A percentile compares a stretch with the other conserved stretches of the same genome.
Conservation (phyloP, 2,113 vertebrate species). For the Pseudorectes ferrugineus region DNA sequence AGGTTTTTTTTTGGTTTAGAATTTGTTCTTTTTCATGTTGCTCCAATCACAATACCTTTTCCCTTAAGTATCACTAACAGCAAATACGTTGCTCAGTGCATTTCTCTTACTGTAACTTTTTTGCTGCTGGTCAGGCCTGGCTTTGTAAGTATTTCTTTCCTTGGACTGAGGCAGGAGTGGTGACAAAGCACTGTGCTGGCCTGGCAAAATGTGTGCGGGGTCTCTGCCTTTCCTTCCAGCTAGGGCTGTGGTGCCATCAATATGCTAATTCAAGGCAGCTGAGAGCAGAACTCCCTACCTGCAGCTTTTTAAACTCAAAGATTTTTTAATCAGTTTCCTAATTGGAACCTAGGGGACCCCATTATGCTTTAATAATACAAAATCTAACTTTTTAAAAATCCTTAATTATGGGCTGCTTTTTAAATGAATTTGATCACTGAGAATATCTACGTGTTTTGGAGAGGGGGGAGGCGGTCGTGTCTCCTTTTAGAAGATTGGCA, state of each 20-base stretch:
- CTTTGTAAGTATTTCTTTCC: not conserved
- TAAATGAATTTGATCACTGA: slow-evolving; percentile 31
- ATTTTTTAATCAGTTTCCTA: slow-evolving; percentile 64
- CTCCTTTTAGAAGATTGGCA: not conserved
- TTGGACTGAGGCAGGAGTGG: not conserved
- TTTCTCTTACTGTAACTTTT: not conserved
- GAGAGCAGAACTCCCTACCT: slow-evolving; percentile 49
- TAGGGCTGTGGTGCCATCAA: slow-evolving; percentile 29
- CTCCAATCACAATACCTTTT: not conserved
- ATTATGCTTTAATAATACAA: slow-evolving; percentile 72
- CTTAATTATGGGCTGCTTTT: slow-evolving; percentile 66
- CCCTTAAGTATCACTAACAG: not conserved
- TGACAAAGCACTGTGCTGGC: not conserved
- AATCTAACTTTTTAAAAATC: slow-evolving; percentile 62
- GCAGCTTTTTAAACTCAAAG: slow-evolving; percentile 54
- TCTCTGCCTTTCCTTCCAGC: not conserved
- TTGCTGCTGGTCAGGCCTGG: not conserved
- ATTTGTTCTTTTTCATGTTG: not conserved
- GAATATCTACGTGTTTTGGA: slow-evolving; percentile 1
- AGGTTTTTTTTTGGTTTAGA: not conserved
- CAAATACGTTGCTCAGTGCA: not conserved
- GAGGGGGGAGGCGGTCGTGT: accelerated
- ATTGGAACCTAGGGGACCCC: slow-evolving; percentile 68
- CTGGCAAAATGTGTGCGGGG: not conserved
- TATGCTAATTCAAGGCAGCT: slow-evolving; percentile 47